Evolutionary conservation across 2,797 vertebrate species (phyloP), one percentile per base, ranked within the genome.

Genomic region (Hippopotamyrus pictus): DNA sequence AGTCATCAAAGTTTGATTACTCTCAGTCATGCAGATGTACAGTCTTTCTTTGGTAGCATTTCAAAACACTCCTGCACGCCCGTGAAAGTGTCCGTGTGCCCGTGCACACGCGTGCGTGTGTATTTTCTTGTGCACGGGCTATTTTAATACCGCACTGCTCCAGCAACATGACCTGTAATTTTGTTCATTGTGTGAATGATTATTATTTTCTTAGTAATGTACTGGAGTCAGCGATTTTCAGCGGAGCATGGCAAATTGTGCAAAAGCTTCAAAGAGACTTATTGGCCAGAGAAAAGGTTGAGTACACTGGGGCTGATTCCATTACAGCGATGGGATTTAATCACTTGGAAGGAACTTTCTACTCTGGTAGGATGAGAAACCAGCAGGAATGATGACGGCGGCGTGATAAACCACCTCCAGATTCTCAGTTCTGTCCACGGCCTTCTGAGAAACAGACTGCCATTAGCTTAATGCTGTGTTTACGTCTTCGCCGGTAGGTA

Each of bases 161-260:
- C 88, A 79, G 29, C 53, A 86, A 54, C 89, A 62, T 22, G 79
- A 88, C 88, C 62, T 79, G 83, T 19, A 46, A 41, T 19, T 76
- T 76, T 17, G 46, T 88, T 86, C 88, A 90, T 88, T 90, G 89
- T 90, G 79, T 90, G 87, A 90, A 88, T 89, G 65, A 89, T 84
- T 59, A 41, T 54, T 89, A 33, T 83, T 90, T 82, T 69, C 33
- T 37, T 90, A 59, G 89, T 12, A 33, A 41, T 33, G 59, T 82
- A 73, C 79, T 88, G 76, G 86, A 86, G 53, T 89, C 83, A n/a
- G 89, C 89, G 79, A 57, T 90, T 83, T 89, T 25, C 88, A 90
- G 37, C 33, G 51, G 86, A 50, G 86, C 86, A 48, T 88, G 85
- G 86, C 54, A 79, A 88, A 88, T 87, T 90, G 86, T 76, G 73